Base-by-base conservation (phyloP, 2,113 vertebrate genomes). In the Dasyornis broadbenti region DNA sequence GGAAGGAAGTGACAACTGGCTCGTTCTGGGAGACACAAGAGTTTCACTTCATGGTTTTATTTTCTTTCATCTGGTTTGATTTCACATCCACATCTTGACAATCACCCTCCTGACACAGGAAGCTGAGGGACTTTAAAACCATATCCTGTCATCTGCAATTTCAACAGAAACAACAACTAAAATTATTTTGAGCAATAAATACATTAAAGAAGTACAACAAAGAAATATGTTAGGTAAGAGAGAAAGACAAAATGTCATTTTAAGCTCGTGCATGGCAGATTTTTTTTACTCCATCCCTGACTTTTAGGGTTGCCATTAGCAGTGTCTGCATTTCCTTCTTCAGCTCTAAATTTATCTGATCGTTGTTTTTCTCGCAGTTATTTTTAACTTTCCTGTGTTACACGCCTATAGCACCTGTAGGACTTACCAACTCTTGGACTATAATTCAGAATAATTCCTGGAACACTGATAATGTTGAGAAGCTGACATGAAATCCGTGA, bases 41-140 rank as follows among this genome's bases (percentile, higher is more conserved):
- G 70, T 94, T 95, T 95, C 90, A 61, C 71, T 95, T 95, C 66
- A 2, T 27, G 10, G 47, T 93, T 95, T 94, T 83, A 9, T 57
- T 80, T 88, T 82, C 52, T 80, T 89, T 88, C 4, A 42, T 77
- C 90, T 95, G 39, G 27, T 82, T 91, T 86, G 50, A 94, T 93
- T 93, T 94, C 84, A 90, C 24, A 49, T 91, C 89, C 50, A 42
- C 66, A 60, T 80, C 87, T 90, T 80, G 78, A 65, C 66, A 45
- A 77, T 91, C 45, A 79, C 42, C 31, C 42, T 85, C n/a, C 56
- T 17, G 30, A 37, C 27, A 82, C 50, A 89, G 91, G 84, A 96
- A 87, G 78, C 26, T 75, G 22, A n/a, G 39, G 21, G 49, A 49
- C 56, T 94, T 91, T 68, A 91, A 81, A 93, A 71, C 49, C 72